Evolutionary conservation across 2,888 invertebrate species (phyloP).

Genomic region (Folsomia manolachei): DNA sequence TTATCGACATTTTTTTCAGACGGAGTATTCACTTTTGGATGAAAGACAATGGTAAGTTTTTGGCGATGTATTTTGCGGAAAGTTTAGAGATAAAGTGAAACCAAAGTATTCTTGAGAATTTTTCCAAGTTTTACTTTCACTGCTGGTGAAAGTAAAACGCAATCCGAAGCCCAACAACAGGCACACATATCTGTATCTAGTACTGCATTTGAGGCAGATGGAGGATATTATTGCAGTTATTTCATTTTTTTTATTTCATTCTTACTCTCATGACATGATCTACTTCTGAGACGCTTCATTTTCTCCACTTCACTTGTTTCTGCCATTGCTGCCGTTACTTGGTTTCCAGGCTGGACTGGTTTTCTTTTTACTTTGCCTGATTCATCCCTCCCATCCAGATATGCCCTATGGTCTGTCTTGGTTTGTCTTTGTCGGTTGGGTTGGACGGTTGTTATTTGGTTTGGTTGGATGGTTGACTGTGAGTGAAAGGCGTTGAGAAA

Average conservation of each 20-base stretch:
- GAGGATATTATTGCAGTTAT: neutral
- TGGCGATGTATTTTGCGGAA: neutral
- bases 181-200: no score
- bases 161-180: no score
- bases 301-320: neutral
- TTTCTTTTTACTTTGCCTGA: neutral
- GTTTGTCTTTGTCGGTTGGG: neutral
- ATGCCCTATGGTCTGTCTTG: no score
- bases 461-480: neutral
- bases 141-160: no score
- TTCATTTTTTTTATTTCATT: neutral
- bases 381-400: no score
- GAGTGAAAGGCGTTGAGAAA: slow-evolving; percentile 14
- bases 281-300: neutral
- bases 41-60: slow-evolving; percentile 71
- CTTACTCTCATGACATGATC: neutral
- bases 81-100: no score
- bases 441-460: neutral
- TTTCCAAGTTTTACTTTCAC: no score
- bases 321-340: no score
- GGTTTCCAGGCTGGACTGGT: no score
- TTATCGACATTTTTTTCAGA: slow-evolving; percentile 16
- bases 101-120: no score
- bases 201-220: neutral
- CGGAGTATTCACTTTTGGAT: slow-evolving; percentile 78